phyloP scores from a whole-genome alignment of 92 coral and sea anemone genomes.

The Phenganax stokvisi region DNA sequence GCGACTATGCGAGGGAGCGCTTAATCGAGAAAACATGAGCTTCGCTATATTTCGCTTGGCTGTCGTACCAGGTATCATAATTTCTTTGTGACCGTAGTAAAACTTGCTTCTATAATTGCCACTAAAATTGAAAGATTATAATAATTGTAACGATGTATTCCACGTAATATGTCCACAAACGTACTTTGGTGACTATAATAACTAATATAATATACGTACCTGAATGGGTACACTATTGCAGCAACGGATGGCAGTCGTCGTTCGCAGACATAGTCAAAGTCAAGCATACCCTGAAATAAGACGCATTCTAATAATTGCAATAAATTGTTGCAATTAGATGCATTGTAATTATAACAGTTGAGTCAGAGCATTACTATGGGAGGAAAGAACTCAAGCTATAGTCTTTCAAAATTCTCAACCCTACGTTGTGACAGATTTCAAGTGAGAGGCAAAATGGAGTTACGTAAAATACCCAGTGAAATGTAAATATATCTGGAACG shows the following conservation, averaged over 20 bases:
- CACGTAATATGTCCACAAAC: background rate
- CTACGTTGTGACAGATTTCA: too few relatives aligned
- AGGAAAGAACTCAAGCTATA: background rate
- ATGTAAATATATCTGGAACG: too few relatives aligned
- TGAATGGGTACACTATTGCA: conserved; percentile 96
- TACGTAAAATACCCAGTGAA: too few relatives aligned
- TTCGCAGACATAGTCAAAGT: conserved; percentile 97
- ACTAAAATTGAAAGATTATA: conserved; percentile 38
- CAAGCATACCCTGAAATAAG: conserved; percentile 80
- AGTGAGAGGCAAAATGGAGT: too few relatives aligned
- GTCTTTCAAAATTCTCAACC: too few relatives aligned
- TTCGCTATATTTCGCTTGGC: too few relatives aligned
- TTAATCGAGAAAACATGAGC: too few relatives aligned
- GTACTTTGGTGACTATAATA: background rate
- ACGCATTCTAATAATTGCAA: background rate
- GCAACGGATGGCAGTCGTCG: conserved; percentile 86
- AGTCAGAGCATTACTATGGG: background rate
- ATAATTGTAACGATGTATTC: background rate
- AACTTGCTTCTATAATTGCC: conserved; percentile 96
- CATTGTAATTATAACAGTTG: background rate
- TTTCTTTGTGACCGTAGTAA: conserved; percentile 94
- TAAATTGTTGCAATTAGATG: too few relatives aligned
- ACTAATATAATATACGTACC: conserved; percentile 40
- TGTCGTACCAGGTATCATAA: conserved; percentile 89
- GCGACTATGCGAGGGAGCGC: too few relatives aligned